Evolutionary conservation across 2,113 vertebrate species (phyloP), one percentile per base, ranked within the genome.

Genomic region (Corythornis cristatus): DNA sequence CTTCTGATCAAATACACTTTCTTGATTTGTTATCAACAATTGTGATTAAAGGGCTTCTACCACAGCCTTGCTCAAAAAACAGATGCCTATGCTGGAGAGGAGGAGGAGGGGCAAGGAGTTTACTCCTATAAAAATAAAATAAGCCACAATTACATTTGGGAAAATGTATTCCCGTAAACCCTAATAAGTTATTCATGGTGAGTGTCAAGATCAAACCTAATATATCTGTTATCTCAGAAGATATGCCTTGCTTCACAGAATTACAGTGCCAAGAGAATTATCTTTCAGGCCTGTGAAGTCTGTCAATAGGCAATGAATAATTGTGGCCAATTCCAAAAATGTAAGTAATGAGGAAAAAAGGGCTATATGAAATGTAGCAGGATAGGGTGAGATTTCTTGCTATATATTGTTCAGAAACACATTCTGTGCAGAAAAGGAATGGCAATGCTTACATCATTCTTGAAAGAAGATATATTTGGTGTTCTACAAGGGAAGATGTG

Each of bases 401-500:
- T 3, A 10, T 16, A 42, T 21, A 51, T 4, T 74, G 14, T 80
- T 75, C 15, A 77, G 25, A 5, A 43, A 12, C 72, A 72, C 0
- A 0, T 71, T 26, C 17, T 53, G 0, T 21, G 15, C 21, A 25
- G 29, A 12, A 28, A 9, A 42, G 58, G 28, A 43, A 65, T 17
- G 54, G 46, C 33, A 33, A 12, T 56, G 9, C 56, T 48, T 43
- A 26, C 10, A 31, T 50, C 45, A 40, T 61, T 57, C 58, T 71
- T 40, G 65, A 58, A 54, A 64, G 33, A 26, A 51, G 53, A 56
- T 66, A 6, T 37, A 1, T 31, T 31, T 75, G 50, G 26, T 65
- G 53, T 74, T 75, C 48, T 50, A 9, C 13, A 50, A n/a, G 58
- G 50, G 21, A 80, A 50, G 79, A 81, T 75, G 37, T 33, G 42